Percentiles rank a stretch among this genome's conserved stretches.
Conservation (phyloP, 2,113 vertebrate species). For the Eolophus roseicapilla region DNA sequence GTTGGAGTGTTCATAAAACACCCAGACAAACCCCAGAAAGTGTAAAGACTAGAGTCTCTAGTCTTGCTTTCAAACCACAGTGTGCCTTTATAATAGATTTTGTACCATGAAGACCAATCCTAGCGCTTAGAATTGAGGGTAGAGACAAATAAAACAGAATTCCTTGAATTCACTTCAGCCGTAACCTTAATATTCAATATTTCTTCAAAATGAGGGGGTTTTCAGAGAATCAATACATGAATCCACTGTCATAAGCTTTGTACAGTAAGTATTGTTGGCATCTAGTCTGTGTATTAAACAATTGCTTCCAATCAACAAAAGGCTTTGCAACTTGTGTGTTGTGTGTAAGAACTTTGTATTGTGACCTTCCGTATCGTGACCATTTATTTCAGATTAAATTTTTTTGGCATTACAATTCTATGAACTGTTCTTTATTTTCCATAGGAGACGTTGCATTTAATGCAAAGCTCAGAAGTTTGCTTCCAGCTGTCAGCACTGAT, state of each 20-base stretch:
- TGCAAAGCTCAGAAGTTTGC: neutral
- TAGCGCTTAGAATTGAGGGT: constrained; percentile 1
- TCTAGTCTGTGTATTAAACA: constrained; percentile 50
- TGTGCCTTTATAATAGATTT: constrained; percentile 57
- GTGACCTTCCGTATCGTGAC: constrained; percentile 18
- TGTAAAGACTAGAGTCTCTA: constrained; percentile 14
- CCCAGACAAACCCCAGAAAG: neutral
- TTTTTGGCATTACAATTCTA: constrained; percentile 52
- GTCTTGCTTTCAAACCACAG: constrained; percentile 29
- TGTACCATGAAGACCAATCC: neutral
- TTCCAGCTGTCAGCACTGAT: neutral
- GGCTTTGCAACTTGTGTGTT: constrained; percentile 38
- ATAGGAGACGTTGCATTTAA: neutral
- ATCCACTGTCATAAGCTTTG: constrained; percentile 8
- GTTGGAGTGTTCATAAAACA: neutral
- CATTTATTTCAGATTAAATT: constrained; percentile 63
- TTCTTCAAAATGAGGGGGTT: constrained; percentile 16
- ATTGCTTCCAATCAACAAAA: constrained; percentile 17
- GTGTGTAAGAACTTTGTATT: constrained; percentile 46
- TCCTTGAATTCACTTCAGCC: constrained; percentile 2
- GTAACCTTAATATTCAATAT: constrained; percentile 9
- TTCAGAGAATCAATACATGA: neutral
- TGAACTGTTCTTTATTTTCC: constrained; percentile 55
- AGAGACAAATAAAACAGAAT: neutral
- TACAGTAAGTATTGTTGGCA: neutral